These are phyloP conservation scores for Mesembrinibis cayennensis DNA, from an alignment of 2,113 vertebrate genomes.

Conservation along the genomic window DNA sequence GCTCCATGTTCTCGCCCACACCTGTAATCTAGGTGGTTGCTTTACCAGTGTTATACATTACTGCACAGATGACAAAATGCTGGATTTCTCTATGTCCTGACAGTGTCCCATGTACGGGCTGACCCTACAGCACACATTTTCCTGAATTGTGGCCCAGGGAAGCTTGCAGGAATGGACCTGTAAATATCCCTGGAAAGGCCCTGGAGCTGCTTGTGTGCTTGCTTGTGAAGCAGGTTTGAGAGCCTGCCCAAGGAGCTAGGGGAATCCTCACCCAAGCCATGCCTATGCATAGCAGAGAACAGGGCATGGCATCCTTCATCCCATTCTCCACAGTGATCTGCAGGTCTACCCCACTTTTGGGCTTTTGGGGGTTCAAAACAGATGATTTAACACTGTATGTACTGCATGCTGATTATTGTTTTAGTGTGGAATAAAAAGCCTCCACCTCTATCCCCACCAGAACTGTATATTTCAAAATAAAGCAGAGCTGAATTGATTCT, in stretches of 20 bases:
- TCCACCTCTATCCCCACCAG: not conserved
- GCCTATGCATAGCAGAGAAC: not conserved
- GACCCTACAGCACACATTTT: not conserved
- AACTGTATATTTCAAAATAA: not conserved
- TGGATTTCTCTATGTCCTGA: not conserved
- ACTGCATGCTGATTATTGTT: not conserved
- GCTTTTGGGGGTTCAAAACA: not conserved
- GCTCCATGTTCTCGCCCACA: not conserved
- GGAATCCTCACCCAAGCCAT: not conserved
- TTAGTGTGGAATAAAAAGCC: not conserved
- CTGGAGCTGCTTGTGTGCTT: not conserved
- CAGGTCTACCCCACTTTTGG: not conserved
- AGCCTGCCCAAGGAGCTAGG: not conserved
- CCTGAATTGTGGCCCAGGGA: not conserved
- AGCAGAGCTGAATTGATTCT: not conserved
- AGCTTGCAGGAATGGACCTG: not conserved
- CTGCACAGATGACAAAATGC: not conserved
- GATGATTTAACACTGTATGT: not conserved
- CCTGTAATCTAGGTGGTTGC: not conserved
- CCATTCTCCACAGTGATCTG: not conserved
- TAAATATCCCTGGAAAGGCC: not conserved
- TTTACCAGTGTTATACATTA: not conserved
- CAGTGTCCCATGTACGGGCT: not conserved
- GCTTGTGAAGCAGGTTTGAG: not conserved
- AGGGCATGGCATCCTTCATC: not conserved